These are phyloP conservation scores for Ciona savignyi DNA, from an alignment of 23 tunicate genomes.

Conservation along the genomic window DNA sequence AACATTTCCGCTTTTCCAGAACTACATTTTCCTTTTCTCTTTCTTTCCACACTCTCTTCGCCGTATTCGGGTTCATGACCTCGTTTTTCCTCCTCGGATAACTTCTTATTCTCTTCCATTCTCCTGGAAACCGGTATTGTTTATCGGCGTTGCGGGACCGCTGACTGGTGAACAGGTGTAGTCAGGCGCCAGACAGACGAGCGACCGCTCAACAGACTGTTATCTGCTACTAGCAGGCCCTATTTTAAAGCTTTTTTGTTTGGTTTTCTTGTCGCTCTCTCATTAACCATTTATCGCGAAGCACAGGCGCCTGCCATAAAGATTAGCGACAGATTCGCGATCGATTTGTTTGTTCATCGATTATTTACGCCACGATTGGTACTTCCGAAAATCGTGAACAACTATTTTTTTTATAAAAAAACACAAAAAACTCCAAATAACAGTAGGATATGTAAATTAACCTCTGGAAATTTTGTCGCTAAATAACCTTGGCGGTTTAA, in stretches of 20 bases:
- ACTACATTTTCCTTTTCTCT: too few species aligned
- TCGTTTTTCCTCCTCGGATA: too few species aligned
- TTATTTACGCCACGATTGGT: conserved; percentile 1
- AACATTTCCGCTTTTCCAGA: too few species aligned
- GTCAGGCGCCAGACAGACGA: conserved; percentile 80
- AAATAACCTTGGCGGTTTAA: too few species aligned
- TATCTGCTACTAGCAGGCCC: conserved; percentile 23
- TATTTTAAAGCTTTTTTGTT: neutral
- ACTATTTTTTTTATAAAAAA: too few species aligned
- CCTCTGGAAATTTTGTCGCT: too few species aligned
- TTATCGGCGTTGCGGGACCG: neutral
- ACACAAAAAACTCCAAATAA: too few species aligned
- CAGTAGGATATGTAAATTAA: too few species aligned
- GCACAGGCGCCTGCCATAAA: neutral
- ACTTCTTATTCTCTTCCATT: neutral
- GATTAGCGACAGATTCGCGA: neutral
- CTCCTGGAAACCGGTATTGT: neutral
- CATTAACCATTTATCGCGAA: neutral
- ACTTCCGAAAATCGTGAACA: too few species aligned
- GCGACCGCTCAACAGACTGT: conserved; percentile 10
- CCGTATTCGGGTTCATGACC: too few species aligned
- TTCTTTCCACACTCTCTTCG: too few species aligned
- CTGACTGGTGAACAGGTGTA: conserved; percentile 46
- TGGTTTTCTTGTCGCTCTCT: neutral
- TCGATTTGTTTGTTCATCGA: neutral